Percentiles rank a stretch among this genome's conserved stretches.
phyloP scores from a whole-genome alignment of 1,140 invertebrate species.

The Dendrolimus kikuchii region DNA sequence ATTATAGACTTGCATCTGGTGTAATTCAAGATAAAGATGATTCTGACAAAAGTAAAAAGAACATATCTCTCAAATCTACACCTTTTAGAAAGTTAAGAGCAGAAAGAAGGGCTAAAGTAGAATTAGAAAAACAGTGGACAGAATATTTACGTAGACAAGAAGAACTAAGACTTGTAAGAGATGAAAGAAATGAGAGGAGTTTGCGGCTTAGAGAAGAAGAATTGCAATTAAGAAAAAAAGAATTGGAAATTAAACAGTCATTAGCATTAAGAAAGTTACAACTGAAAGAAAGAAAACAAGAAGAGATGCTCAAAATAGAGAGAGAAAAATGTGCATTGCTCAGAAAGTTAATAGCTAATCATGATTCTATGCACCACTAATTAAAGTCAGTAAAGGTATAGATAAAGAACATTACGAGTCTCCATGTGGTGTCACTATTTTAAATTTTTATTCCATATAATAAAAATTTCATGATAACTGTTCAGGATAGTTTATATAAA shows the following conservation, averaged over 20 bases:
- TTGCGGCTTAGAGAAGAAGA: constrained; percentile 46
- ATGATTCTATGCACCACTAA: constrained; percentile 15
- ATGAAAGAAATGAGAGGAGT: constrained; percentile 45
- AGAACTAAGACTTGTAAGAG: constrained; percentile 35
- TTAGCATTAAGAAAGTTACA: constrained; percentile 47
- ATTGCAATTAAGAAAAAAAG: constrained; percentile 40
- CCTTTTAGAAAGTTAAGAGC: constrained; percentile 40
- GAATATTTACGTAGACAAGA: constrained; percentile 48
- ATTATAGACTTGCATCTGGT: constrained; percentile 43
- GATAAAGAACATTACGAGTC: too few relatives aligned
- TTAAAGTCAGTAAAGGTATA: too few relatives aligned
- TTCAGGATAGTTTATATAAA: too few relatives aligned
- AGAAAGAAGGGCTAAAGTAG: constrained; percentile 43
- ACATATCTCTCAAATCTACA: constrained; percentile 27
- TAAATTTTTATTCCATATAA: too few relatives aligned
- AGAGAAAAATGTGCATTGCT: constrained; percentile 48
- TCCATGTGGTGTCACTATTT: too few relatives aligned
- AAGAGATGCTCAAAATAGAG: constrained; percentile 49
- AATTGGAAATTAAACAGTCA: constrained; percentile 49
- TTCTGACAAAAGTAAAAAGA: constrained; percentile 26
- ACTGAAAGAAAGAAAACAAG: constrained; percentile 46
- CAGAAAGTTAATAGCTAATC: constrained; percentile 27
- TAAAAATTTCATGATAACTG: too few relatives aligned
- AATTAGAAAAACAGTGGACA: constrained; percentile 52
- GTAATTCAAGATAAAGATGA: constrained; percentile 27